phyloP scores from a whole-genome alignment of 2,113 vertebrate genomes.

The Genyomyrus donnyi region DNA sequence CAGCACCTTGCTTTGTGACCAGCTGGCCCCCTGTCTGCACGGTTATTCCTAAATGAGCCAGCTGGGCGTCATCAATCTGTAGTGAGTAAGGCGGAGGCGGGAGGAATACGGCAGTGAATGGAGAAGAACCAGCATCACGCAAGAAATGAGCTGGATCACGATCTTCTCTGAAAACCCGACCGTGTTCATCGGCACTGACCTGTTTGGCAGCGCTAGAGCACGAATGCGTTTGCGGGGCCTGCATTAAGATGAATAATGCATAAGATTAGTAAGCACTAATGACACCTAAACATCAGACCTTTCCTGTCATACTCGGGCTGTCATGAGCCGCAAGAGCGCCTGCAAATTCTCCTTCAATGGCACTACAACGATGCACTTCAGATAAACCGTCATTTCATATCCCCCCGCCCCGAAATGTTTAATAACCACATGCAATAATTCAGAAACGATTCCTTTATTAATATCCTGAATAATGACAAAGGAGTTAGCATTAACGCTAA shows the following conservation, averaged over 20 bases:
- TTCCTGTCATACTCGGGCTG: neutral
- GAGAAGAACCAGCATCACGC: neutral
- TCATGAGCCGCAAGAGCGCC: neutral
- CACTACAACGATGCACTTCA: slow-evolving; percentile 1
- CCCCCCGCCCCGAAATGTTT: slow-evolving; percentile 42
- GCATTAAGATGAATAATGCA: neutral
- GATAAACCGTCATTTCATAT: slow-evolving; percentile 33
- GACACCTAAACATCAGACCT: neutral
- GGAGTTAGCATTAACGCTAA: slow-evolving; percentile 53
- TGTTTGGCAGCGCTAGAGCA: neutral
- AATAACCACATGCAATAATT: slow-evolving; percentile 62
- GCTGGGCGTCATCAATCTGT: neutral
- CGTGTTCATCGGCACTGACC: neutral
- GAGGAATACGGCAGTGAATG: neutral
- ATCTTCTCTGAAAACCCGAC: neutral
- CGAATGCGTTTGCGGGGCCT: neutral
- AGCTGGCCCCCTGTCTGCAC: neutral
- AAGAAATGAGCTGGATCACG: no score
- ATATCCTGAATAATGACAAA: slow-evolving; percentile 60
- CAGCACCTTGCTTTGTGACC: neutral
- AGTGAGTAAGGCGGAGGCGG: neutral
- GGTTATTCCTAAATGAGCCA: neutral
- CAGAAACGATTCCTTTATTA: slow-evolving; percentile 54
- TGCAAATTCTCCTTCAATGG: neutral
- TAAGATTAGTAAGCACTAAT: neutral